phyloP scores from a whole-genome alignment of 2,113 vertebrate genomes.

The Entelurus aequoreus region DNA sequence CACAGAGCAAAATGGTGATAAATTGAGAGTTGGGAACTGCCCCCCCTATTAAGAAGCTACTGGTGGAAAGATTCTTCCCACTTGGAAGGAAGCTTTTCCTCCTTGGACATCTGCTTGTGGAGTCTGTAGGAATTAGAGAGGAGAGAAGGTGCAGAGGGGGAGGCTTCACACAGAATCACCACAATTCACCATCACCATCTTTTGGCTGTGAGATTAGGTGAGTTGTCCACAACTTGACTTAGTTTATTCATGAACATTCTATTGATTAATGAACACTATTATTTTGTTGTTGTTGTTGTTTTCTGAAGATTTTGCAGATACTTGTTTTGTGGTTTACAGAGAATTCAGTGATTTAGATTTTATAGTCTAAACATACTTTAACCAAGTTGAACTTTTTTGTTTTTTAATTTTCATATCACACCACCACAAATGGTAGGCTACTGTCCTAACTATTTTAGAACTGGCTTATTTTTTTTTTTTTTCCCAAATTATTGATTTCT shows the following conservation, averaged over 20 bases:
- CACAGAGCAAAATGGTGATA: constrained; percentile 77
- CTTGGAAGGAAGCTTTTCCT: constrained; percentile 77
- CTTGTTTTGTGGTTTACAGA: too few relatives aligned
- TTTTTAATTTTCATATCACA: too few relatives aligned
- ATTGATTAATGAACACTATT: fast-evolving
- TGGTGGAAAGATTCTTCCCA: constrained; percentile 85
- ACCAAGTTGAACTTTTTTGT: too few relatives aligned
- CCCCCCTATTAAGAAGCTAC: constrained; percentile 93
- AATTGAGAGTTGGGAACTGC: constrained; percentile 86
- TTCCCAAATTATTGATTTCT: too few relatives aligned
- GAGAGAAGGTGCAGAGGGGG: constrained; percentile 45
- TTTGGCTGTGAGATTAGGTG: constrained; percentile 35
- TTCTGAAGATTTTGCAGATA: too few relatives aligned
- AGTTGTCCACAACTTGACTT: constrained; percentile 22
- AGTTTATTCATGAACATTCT: background rate
- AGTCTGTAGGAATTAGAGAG: constrained; percentile 58
- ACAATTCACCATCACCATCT: constrained; percentile 12
- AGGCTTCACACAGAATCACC: constrained; percentile 38
- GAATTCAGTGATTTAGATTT: too few relatives aligned
- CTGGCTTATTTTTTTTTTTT: too few relatives aligned
- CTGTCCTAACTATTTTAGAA: too few relatives aligned
- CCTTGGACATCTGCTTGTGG: constrained; percentile 68
- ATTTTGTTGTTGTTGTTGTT: background rate
- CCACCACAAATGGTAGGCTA: too few relatives aligned
- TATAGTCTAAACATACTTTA: too few relatives aligned